Evolutionary conservation across 1,140 invertebrate species (phyloP).

Genomic region (Pomacea maculata): DNA sequence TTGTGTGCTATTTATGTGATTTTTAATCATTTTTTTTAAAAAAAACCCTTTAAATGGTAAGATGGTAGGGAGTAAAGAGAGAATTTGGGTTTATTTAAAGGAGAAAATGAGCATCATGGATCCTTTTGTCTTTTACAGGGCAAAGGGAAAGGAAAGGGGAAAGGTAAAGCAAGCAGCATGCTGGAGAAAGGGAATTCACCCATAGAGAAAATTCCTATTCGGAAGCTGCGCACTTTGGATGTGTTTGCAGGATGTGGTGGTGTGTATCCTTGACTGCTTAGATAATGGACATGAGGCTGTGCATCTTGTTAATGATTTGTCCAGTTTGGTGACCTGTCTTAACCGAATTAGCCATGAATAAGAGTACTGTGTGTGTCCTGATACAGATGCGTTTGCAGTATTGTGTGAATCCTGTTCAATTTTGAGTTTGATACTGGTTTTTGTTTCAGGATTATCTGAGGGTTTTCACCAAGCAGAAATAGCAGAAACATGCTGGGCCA

Average conservation of each 20-base stretch:
- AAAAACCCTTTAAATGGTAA: no score
- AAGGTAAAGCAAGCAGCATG: conserved; percentile 70
- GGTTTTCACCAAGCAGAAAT: conserved; percentile 77
- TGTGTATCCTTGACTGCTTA: conserved; percentile 38
- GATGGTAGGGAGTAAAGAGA: no score
- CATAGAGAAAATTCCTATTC: conserved; percentile 29
- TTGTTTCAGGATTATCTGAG: conserved; percentile 63
- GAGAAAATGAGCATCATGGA: not conserved
- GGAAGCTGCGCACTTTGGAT: conserved; percentile 76
- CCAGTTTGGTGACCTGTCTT: not conserved
- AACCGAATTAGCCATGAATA: no score
- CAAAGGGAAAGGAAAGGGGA: conserved; percentile 74
- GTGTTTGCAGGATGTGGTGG: conserved; percentile 92
- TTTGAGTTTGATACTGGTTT: not conserved
- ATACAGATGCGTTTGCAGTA: no score
- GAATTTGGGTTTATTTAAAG: not conserved
- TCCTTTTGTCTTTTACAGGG: conserved; percentile 25
- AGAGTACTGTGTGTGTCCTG: no score
- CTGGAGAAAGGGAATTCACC: conserved; percentile 31
- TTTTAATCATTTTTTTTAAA: no score
- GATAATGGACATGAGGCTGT: not conserved
- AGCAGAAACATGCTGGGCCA: conserved; percentile 80
- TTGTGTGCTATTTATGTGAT: no score
- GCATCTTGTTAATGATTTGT: not conserved
- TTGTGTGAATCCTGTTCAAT: no score